These are phyloP conservation scores for Drosophila ambigua DNA, from an alignment of 1,140 invertebrate genomes.

Conservation along the genomic window DNA sequence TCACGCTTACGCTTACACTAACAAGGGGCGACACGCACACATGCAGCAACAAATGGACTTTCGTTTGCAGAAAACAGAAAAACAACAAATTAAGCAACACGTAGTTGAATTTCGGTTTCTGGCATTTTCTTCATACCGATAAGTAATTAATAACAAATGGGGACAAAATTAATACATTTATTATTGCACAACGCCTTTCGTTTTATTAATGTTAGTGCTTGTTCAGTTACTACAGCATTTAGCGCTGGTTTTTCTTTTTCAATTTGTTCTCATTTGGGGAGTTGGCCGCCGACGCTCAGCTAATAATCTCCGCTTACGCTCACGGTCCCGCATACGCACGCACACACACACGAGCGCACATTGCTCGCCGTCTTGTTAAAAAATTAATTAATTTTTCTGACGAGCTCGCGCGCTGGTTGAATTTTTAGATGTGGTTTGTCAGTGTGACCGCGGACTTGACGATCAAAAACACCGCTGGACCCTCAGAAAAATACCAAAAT, in stretches of 20 bases:
- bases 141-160: slow-evolving; percentile 27
- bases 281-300: slow-evolving; percentile 56
- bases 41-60: slow-evolving; percentile 55
- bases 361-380: neutral
- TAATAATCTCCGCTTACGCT: slow-evolving; percentile 60
- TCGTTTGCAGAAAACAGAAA: slow-evolving; percentile 68
- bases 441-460: too few relatives aligned
- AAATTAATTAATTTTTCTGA: neutral
- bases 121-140: slow-evolving; percentile 40
- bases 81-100: slow-evolving; percentile 65
- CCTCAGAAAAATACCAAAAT: too few relatives aligned
- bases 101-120: slow-evolving; percentile 57
- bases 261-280: slow-evolving; percentile 73
- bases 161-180: slow-evolving; percentile 2
- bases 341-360: slow-evolving; percentile 34
- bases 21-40: slow-evolving; percentile 25
- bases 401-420: slow-evolving; percentile 5
- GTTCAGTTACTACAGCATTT: slow-evolving; percentile 29
- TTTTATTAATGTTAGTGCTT: slow-evolving; percentile 22
- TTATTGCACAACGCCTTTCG: slow-evolving; percentile 38
- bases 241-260: slow-evolving; percentile 21
- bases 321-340: slow-evolving; percentile 32
- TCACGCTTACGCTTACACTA: neutral
- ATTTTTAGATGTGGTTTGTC: too few relatives aligned
- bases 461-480: too few relatives aligned